Evolutionary conservation across 2,888 invertebrate species (phyloP).

Genomic region (Penaeus monodon): DNA sequence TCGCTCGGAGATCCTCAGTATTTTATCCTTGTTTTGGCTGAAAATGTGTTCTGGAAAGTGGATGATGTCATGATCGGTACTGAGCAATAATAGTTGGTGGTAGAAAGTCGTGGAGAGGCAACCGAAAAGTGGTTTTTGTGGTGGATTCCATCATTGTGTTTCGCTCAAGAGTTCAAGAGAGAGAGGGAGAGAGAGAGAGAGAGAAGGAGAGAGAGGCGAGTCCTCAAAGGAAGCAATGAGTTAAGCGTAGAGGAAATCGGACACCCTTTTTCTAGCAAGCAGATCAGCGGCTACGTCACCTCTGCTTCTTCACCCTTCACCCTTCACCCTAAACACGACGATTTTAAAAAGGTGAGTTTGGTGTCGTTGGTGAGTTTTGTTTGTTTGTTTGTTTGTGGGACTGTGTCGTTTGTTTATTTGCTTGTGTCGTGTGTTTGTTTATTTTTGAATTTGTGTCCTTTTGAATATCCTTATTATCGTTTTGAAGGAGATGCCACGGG

Average conservation of each 20-base stretch:
- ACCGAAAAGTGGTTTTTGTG: background rate
- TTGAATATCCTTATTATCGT: too few relatives aligned
- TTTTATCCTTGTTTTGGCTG: slow-evolving; percentile 4
- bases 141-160: slow-evolving; percentile 18
- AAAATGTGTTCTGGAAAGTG: slow-evolving; percentile 1
- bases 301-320: too few relatives aligned
- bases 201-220: background rate
- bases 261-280: too few relatives aligned
- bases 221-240: background rate
- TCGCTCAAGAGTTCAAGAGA: background rate
- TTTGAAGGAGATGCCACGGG: too few relatives aligned
- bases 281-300: too few relatives aligned
- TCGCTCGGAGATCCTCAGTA: background rate
- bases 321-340: too few relatives aligned
- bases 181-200: background rate
- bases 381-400: too few relatives aligned
- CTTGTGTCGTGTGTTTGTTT: too few relatives aligned
- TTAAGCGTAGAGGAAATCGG: background rate
- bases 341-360: too few relatives aligned
- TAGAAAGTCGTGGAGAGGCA: slow-evolving; percentile 3
- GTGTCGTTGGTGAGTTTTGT: too few relatives aligned
- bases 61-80: background rate
- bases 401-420: too few relatives aligned
- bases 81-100: slow-evolving; percentile 13
- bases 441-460: too few relatives aligned